Percentiles rank a stretch among this genome's conserved stretches.
These are phyloP conservation scores for Scaptomyza cyrtandrae DNA, from an alignment of 2,888 invertebrate species.

Conservation along the genomic window DNA sequence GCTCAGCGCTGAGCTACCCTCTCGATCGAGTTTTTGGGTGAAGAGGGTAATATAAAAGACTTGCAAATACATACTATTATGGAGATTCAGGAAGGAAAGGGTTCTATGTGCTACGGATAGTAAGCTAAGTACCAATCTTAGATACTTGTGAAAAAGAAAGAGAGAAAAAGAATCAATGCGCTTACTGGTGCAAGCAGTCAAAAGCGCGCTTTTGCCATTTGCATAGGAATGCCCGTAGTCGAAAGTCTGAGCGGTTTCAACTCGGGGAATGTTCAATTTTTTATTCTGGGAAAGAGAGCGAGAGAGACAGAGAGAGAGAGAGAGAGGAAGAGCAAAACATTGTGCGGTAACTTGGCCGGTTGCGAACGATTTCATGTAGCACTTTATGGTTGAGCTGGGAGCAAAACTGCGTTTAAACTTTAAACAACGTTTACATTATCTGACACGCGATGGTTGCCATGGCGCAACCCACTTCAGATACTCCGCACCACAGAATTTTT, in stretches of 20 bases:
- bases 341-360: constrained; percentile 1
- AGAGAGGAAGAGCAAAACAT: neutral
- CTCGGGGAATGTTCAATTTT: constrained; percentile 67
- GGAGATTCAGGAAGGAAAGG: neutral
- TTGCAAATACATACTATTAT: constrained; percentile 28
- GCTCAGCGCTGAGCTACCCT: too few species aligned
- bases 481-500: constrained; percentile 10
- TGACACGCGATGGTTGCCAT: constrained; percentile 33
- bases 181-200: constrained; percentile 19
- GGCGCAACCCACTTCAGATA: constrained; percentile 2
- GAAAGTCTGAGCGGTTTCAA: constrained; percentile 25
- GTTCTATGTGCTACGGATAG: neutral
- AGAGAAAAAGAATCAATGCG: neutral
- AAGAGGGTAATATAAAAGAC: constrained; percentile 37
- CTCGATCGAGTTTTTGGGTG: too few species aligned
- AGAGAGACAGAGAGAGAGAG: neutral
- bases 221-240: constrained; percentile 36
- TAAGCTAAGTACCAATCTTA: constrained; percentile 2
- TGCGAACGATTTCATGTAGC: constrained; percentile 45
- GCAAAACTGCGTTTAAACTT: constrained; percentile 65
- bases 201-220: constrained; percentile 43
- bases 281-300: constrained; percentile 29
- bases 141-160: neutral
- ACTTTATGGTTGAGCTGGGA: constrained; percentile 61
- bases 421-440: constrained; percentile 77